phyloP scores from a whole-genome alignment of 2,113 vertebrate genomes.

The Nycticryphes semicollaris region DNA sequence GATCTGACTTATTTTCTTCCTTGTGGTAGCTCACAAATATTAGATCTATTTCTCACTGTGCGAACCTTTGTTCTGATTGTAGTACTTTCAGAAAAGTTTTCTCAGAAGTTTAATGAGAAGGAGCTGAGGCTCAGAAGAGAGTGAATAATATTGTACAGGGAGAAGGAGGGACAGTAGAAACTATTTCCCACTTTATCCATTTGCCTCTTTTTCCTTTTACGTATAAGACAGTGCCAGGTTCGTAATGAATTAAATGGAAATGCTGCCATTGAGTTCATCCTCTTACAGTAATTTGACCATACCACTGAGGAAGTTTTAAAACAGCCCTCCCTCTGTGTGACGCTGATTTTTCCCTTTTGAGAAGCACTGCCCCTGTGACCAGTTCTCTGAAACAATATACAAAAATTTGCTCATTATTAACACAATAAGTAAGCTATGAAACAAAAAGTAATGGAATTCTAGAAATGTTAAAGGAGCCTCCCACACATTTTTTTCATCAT shows the following conservation, averaged over 20 bases:
- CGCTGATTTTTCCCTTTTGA: neutral
- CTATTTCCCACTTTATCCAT: neutral
- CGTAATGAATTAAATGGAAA: neutral
- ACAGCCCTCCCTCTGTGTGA: neutral
- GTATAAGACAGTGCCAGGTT: neutral
- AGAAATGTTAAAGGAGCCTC: neutral
- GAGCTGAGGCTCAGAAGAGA: neutral
- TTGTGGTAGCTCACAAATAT: neutral
- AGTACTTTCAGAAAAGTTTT: neutral
- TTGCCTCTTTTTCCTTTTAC: neutral
- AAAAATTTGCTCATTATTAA: neutral
- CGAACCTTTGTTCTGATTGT: neutral
- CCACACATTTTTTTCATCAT: neutral
- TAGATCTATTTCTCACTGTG: neutral
- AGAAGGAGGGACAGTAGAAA: neutral
- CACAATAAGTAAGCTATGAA: neutral
- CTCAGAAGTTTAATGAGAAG: neutral
- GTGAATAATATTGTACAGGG: neutral
- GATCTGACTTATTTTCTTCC: neutral
- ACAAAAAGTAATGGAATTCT: constrained; percentile 1
- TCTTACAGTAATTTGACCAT: neutral
- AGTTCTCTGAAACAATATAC: neutral
- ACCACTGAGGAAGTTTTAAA: neutral
- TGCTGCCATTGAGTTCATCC: neutral
- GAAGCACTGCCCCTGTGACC: neutral